Conservation (phyloP, 2,797 vertebrate species). For the Pithecia hirsuta region DNA sequence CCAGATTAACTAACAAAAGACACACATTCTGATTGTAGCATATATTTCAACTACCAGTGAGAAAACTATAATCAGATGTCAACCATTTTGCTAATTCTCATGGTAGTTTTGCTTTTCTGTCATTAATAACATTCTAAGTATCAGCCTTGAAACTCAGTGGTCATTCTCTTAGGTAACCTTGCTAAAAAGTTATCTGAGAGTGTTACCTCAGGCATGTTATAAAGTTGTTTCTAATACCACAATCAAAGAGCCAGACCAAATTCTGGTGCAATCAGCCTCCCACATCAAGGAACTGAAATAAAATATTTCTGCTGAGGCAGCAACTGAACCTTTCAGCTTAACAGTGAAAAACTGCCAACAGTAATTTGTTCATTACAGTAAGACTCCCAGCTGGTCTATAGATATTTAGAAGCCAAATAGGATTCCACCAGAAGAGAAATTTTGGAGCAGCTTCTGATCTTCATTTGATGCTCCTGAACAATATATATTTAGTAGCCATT, state of each 20-base stretch:
- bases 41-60: neutral
- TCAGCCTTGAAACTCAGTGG: neutral
- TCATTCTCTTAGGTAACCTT: slow-evolving; percentile 6
- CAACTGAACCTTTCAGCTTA: slow-evolving; percentile 35
- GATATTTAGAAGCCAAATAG: slow-evolving; percentile 45
- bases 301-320: slow-evolving; percentile 54
- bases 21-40: neutral
- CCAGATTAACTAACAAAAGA: neutral
- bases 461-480: slow-evolving; percentile 23
- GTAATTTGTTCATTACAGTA: slow-evolving; percentile 45
- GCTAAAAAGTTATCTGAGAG: slow-evolving; percentile 3
- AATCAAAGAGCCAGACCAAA: slow-evolving; percentile 38
- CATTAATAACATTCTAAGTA: slow-evolving; percentile 37
- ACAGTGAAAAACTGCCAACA: slow-evolving; percentile 37
- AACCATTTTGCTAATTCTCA: neutral
- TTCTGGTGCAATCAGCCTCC: slow-evolving; percentile 14
- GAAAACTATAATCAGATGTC: slow-evolving; percentile 38
- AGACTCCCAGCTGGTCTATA: slow-evolving; percentile 33
- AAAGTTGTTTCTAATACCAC: slow-evolving; percentile 43
- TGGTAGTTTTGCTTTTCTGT: neutral
- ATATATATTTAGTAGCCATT: slow-evolving; percentile 7
- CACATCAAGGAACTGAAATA: slow-evolving; percentile 50
- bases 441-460: neutral
- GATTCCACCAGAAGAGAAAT: slow-evolving; percentile 30
- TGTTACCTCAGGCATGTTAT: neutral